Evolutionary conservation across 1,140 invertebrate genomes (phyloP), one percentile per base, ranked within the genome.

Genomic region (Drosophila persimilis): DNA sequence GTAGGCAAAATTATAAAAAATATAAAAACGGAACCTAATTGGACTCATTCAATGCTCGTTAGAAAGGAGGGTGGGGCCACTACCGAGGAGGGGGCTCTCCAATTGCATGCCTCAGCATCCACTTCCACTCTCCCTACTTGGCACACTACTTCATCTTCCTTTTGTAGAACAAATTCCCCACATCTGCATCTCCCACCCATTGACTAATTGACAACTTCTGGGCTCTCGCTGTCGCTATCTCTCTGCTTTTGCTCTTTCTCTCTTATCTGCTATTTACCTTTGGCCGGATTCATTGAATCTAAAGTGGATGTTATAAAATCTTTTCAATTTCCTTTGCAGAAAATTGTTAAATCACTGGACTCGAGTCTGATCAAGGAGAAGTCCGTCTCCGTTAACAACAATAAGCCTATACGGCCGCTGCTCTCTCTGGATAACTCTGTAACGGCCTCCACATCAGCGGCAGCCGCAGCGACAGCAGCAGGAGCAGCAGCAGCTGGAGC

Each of bases 331-430:
- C 60, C 43, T 67, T 89, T 90, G 20, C 79, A 91, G 90, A 91
- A 91, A 81, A 73, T 74, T 72, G 85, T 77, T 31, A 91, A 91
- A 69, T 91, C 90, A 22, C 71, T 91, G 72, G 90, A 91, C 77
- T 84, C 90, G 22, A 73, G 63, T 39, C 69, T 73, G 48, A 65
- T 83, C 45, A 90, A 88, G 67, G 90, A 91, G 45, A 91, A 90
- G 65, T 45, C 83, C 41, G 73, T 73, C 20, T 73, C 83, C 43
- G 76, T 89, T 24, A 91, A 91, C 70, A 91, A 91, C 54, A 91
- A 91, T 72, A 91, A 91, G 73, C 90, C 89, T 35, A 75, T 91
- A 17, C 89, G 89, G 65, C 85, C 90, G 22, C 54, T 91, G 31
- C 70, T 91, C 11, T 91, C 90, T 4, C 56, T 91, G 44, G 90